phyloP scores from a whole-genome alignment of 2,113 vertebrate genomes.

The Actenoides lindsayi region DNA sequence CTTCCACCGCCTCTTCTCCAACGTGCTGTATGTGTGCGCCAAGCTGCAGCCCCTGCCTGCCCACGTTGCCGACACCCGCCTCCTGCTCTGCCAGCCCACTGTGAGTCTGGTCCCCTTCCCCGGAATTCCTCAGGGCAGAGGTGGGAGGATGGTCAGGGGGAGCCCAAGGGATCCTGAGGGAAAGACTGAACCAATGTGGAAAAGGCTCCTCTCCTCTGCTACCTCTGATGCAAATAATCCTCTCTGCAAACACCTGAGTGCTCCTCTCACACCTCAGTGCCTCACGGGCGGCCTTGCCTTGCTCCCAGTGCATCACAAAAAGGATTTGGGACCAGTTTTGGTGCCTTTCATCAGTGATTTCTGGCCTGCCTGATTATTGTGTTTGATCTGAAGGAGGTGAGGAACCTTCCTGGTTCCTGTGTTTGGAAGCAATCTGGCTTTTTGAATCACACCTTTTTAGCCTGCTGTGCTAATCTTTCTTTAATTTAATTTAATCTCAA shows the following conservation, averaged over 20 bases:
- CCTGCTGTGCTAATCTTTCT: neutral
- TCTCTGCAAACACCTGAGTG: neutral
- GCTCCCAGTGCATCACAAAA: neutral
- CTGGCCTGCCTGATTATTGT: neutral
- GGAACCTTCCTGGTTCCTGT: neutral
- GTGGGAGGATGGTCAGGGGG: neutral
- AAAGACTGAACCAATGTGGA: neutral
- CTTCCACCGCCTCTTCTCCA: conserved; percentile 84
- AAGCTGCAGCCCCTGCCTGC: conserved; percentile 61
- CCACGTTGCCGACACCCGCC: conserved; percentile 57
- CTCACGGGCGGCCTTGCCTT: neutral
- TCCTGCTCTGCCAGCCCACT: conserved; percentile 69
- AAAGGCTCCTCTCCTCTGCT: neutral
- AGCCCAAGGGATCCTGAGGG: neutral
- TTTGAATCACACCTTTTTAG: neutral
- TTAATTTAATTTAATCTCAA: neutral
- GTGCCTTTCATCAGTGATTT: neutral
- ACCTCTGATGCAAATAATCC: neutral
- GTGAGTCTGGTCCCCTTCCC: conserved; percentile 69
- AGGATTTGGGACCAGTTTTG: neutral
- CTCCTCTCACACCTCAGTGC: neutral
- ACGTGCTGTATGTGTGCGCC: conserved; percentile 80
- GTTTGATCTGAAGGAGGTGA: neutral
- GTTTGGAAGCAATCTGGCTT: neutral
- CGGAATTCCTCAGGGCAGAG: neutral